These are phyloP conservation scores for Eucriotettix oculatus DNA, from an alignment of 2,888 invertebrate genomes.

Conservation along the genomic window DNA sequence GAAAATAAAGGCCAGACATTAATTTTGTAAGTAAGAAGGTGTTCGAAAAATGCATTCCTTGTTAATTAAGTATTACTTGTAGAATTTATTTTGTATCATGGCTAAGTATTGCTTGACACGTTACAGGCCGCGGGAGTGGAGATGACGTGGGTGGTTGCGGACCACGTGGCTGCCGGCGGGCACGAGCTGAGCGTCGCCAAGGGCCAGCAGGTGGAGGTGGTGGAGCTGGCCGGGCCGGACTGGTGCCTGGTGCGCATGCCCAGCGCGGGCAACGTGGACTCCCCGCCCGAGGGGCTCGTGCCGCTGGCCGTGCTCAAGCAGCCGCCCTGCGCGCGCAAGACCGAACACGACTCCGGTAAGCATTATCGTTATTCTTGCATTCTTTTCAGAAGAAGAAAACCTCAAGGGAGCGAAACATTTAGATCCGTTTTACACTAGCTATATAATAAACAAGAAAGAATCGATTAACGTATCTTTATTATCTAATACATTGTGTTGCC, in stretches of 20 bases:
- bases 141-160: conserved; percentile 82
- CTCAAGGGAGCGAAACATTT: too few species aligned
- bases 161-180: conserved; percentile 59
- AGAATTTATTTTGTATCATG: too few species aligned
- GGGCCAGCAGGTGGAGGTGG: conserved; percentile 86
- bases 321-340: conserved; percentile 37
- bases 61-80: too few species aligned
- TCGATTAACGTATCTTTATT: too few species aligned
- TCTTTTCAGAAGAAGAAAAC: too few species aligned
- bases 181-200: conserved; percentile 72
- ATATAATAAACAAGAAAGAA: too few species aligned
- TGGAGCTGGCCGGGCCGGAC: conserved; percentile 46
- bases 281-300: conserved; percentile 62
- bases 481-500: too few species aligned
- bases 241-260: conserved; percentile 32
- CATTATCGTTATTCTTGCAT: not conserved
- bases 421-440: too few species aligned
- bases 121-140: conserved; percentile 39
- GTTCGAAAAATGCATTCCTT: too few species aligned
- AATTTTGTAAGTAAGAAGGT: too few species aligned
- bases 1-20: too few species aligned
- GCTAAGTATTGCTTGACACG: too few species aligned
- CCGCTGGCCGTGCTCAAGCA: conserved; percentile 63
- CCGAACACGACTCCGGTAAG: conserved; percentile 14
- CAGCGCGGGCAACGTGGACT: conserved; percentile 22